phyloP scores from a whole-genome alignment of 2,888 invertebrate species.

The Cyclophora punctaria region DNA sequence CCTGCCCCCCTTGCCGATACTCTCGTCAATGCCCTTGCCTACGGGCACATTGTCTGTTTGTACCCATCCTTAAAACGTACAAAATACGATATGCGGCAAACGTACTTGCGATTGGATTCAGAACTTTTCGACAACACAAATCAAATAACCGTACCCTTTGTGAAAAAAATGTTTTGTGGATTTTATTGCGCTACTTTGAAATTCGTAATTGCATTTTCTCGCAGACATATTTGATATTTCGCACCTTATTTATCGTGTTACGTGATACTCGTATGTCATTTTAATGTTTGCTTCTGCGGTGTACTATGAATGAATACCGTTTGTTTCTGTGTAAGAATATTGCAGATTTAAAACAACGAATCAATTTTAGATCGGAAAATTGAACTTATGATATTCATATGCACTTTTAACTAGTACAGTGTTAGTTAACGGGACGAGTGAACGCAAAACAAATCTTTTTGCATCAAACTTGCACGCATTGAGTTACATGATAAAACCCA shows the following conservation, averaged over 20 bases:
- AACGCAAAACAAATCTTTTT: no score
- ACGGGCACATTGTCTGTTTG: neutral
- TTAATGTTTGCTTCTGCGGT: slow-evolving; percentile 4
- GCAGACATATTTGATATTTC: slow-evolving; percentile 22
- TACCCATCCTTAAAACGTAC: slow-evolving; percentile 3
- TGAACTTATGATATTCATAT: no score
- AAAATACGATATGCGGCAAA: slow-evolving; percentile 1
- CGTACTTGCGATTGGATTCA: slow-evolving; percentile 11
- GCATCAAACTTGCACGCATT: no score
- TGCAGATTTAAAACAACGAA: no score
- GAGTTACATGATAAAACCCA: no score
- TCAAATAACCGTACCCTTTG: slow-evolving; percentile 22
- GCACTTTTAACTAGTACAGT: no score
- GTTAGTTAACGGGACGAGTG: no score
- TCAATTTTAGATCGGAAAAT: no score
- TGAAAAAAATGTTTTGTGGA: slow-evolving; percentile 19
- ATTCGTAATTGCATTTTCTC: slow-evolving; percentile 23
- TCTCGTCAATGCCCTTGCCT: no score
- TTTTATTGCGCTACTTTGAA: slow-evolving; percentile 21
- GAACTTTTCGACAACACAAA: slow-evolving; percentile 21
- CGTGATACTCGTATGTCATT: slow-evolving; percentile 11
- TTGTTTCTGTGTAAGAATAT: no score
- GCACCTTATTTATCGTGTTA: slow-evolving; percentile 19
- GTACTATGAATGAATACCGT: no score
- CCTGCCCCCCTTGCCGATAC: no score